Percentiles rank a stretch among this genome's conserved stretches.
phyloP scores from a whole-genome alignment of 35 echinoderm and acorn worm species.

The Patiria miniata region DNA sequence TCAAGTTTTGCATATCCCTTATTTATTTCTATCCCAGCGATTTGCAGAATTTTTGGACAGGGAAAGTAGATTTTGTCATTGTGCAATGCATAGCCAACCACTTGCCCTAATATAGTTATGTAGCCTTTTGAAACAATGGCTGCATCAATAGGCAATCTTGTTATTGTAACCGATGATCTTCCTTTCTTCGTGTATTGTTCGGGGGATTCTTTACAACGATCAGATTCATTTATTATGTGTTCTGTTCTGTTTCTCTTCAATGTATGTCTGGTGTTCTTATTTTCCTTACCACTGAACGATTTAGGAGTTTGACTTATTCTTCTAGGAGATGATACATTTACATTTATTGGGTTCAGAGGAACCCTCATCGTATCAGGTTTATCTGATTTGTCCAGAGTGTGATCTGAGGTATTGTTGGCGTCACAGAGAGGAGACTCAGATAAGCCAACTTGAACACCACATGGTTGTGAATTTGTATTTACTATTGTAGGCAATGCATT shows the following conservation, averaged over 20 bases:
- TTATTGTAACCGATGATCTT: not conserved
- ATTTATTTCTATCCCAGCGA: not conserved
- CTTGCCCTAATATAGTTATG: not conserved
- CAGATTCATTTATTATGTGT: not conserved
- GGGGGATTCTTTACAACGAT: not conserved
- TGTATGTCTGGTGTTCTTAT: not conserved
- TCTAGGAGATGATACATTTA: too few species aligned
- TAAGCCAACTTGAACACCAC: too few species aligned
- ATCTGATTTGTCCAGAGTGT: too few species aligned
- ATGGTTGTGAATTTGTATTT: too few species aligned
- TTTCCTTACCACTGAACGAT: not conserved
- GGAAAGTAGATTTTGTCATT: not conserved
- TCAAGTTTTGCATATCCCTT: slow-evolving; percentile 8
- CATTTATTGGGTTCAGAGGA: too few species aligned
- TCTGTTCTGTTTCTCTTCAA: not conserved
- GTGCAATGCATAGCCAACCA: not conserved
- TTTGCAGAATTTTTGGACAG: not conserved
- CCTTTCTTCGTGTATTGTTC: not conserved
- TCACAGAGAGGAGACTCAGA: too few species aligned
- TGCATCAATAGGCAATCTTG: not conserved
- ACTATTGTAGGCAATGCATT: too few species aligned
- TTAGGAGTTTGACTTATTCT: too few species aligned
- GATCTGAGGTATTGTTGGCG: too few species aligned
- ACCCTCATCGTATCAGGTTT: too few species aligned
- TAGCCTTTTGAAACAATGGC: not conserved